These are phyloP conservation scores for Drosophila arawakana DNA, from an alignment of 1,140 invertebrate genomes.

Conservation along the genomic window DNA sequence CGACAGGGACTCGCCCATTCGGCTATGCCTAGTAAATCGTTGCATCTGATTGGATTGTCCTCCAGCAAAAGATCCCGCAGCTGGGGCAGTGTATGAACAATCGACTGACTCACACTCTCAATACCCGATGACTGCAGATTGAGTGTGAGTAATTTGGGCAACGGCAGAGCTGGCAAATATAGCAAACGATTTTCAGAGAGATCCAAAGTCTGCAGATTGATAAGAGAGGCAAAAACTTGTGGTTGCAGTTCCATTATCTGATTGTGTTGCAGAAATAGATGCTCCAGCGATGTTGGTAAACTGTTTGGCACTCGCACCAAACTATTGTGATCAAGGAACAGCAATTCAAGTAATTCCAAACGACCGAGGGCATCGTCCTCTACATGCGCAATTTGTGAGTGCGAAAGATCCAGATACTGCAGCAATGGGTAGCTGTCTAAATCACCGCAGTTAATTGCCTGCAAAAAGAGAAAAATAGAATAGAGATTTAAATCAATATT, in stretches of 20 bases:
- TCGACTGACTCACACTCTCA: constrained; percentile 72
- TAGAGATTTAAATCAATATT: not conserved
- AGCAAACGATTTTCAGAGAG: constrained; percentile 76
- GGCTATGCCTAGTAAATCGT: constrained; percentile 78
- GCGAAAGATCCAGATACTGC: constrained; percentile 91
- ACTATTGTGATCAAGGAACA: constrained; percentile 92
- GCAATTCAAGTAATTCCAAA: constrained; percentile 90
- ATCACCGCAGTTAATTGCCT: constrained; percentile 91
- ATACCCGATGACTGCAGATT: constrained; percentile 75
- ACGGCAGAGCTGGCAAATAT: constrained; percentile 69
- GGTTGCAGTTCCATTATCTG: constrained; percentile 87
- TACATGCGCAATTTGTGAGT: constrained; percentile 90
- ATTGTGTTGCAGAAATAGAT: constrained; percentile 88
- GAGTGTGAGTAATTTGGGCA: constrained; percentile 72
- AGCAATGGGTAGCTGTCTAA: constrained; percentile 95
- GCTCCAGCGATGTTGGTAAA: constrained; percentile 87
- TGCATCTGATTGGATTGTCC: constrained; percentile 82
- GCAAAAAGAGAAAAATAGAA: constrained; percentile 19
- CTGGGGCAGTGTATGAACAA: constrained; percentile 77
- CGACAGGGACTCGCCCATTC: constrained; percentile 83
- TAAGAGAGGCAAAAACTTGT: constrained; percentile 89
- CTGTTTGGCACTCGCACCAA: constrained; percentile 88
- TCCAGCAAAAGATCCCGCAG: constrained; percentile 78
- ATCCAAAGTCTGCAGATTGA: constrained; percentile 89
- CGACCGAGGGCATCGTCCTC: constrained; percentile 95